Base-by-base conservation (phyloP, 92 coral and sea anemone species). In the Porites cylindrica region DNA sequence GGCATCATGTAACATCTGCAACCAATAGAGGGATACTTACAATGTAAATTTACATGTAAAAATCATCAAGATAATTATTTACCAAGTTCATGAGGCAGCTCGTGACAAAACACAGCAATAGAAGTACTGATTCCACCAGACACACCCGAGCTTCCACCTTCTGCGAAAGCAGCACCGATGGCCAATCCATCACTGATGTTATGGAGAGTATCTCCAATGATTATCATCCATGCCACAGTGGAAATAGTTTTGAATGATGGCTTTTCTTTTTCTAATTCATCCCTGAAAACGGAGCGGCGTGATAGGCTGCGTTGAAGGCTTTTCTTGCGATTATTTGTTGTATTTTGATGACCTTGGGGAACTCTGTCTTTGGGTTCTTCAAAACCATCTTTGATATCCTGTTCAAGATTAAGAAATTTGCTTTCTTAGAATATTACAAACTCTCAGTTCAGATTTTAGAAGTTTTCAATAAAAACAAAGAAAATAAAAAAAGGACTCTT, bases 41-140 rank as follows among this genome's bases (percentile, higher is more conserved):
- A 38, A 38, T 38, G 47, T 38, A 38, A 38, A 38, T 38, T 38
- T 38, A 21, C 23, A 21, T 21, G 23, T 21, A 3, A 51, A 53
- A 50, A 51, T 51, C 50, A 70, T 32, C 17, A 24, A 70, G 26
- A 3, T 7, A n/a, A 20, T 11, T 66, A 18, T 93, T 75, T 89
- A 97, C 99, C 99, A 62, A 96, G 89, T 81, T 96, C 99, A 86
- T 96, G 99, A 62, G 99, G 99, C 64, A 96, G 73, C 81, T 96
- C 99, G 70, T 96, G 98, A 81, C 98, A 95, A 61, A 96, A 92
- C 82, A 96, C 98, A 38, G 99, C 99, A 62, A 96, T 90, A 12
- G 99, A 87, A 52, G 99, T 96, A 74, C 99, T 96, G 10, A 96
- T 91, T 71, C 99, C 99, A 1, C 99, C 98, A 26, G 96, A 78